A percentile compares a stretch with the other conserved stretches of the same genome.
Conservation (phyloP, 2,113 vertebrate genomes). For the Dicaeum eximium region DNA sequence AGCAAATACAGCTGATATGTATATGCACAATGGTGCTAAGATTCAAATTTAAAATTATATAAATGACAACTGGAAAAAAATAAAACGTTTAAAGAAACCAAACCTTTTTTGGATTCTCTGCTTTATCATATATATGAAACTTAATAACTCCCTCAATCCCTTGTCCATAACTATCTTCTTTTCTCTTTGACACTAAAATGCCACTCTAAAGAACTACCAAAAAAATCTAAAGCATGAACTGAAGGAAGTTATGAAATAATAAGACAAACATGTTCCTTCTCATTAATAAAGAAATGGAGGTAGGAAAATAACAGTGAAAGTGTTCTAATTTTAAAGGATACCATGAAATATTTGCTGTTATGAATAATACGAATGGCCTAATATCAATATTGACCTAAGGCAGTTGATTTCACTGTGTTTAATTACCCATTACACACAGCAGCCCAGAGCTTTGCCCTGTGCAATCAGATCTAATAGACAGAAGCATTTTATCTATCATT, state of each 20-base stretch:
- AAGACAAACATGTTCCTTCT: background rate
- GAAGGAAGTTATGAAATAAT: background rate
- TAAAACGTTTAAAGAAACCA: background rate
- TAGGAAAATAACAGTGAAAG: background rate
- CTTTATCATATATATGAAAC: background rate
- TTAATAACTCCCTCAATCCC: background rate
- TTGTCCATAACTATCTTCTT: background rate
- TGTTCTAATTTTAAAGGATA: background rate
- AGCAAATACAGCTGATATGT: background rate
- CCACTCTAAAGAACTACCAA: background rate
- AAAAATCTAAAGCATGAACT: background rate
- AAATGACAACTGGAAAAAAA: background rate
- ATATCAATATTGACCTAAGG: background rate
- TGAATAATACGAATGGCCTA: background rate
- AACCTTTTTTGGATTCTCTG: background rate
- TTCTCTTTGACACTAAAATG: background rate
- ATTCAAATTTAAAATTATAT: background rate
- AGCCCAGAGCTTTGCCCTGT: background rate
- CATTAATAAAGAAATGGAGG: background rate
- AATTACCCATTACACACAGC: background rate
- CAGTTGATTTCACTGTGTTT: background rate
- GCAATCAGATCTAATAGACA: background rate
- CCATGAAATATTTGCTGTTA: background rate
- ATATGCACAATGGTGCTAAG: rapidly evolving
- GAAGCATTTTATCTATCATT: background rate